Evolutionary conservation across 2,888 invertebrate species (phyloP).

Genomic region (Neoascia interrupta): DNA sequence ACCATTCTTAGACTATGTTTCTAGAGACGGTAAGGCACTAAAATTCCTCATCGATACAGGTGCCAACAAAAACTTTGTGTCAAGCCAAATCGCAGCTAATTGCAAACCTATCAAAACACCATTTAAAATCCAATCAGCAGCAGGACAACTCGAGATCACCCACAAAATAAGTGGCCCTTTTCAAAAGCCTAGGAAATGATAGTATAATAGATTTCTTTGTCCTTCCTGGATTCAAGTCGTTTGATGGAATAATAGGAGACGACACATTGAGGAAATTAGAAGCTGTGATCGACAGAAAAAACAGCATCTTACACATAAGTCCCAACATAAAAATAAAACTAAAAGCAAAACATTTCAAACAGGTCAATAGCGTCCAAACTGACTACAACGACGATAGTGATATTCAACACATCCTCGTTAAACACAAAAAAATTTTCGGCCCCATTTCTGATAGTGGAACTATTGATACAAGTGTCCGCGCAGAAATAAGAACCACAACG

Average conservation of each 20-base stretch:
- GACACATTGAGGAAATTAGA: background rate
- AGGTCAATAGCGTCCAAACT: background rate
- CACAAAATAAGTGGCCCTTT: background rate
- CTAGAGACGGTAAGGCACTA: conserved; percentile 15
- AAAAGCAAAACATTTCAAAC: background rate
- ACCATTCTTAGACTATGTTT: conserved; percentile 1
- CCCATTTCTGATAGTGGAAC: conserved; percentile 1
- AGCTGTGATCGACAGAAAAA: background rate
- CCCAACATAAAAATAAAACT: background rate
- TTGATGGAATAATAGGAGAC: conserved; percentile 5
- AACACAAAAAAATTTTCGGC: background rate
- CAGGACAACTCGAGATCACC: conserved; percentile 7
- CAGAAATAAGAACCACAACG: conserved; percentile 2
- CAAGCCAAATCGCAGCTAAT: background rate
- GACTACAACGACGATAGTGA: background rate
- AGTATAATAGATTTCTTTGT: conserved; percentile 1
- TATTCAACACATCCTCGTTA: background rate
- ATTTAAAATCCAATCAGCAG: conserved; percentile 21
- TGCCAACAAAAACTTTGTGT: conserved; percentile 1
- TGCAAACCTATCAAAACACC: conserved; percentile 2
- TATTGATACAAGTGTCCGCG: background rate
- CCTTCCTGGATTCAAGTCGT: conserved; percentile 8
- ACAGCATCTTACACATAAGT: background rate
- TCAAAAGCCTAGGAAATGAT: conserved; percentile 2
- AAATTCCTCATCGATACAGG: conserved; percentile 8